Conservation (phyloP, 1,140 invertebrate genomes). For the Mamestra configurata region DNA sequence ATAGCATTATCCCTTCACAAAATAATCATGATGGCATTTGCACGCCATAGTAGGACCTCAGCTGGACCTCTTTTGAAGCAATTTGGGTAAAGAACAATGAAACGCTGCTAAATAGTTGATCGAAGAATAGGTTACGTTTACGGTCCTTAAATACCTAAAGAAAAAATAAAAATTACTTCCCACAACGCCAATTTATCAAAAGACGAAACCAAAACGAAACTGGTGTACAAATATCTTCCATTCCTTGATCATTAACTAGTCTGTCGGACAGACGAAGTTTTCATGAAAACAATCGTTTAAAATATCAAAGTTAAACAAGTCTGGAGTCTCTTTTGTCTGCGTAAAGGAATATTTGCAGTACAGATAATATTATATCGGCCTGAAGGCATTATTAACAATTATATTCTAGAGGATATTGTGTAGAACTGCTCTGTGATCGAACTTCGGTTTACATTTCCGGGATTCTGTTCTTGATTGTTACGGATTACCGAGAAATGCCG, state of each 20-base stretch:
- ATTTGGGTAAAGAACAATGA: too few species aligned
- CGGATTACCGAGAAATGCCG: not conserved
- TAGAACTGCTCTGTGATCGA: not conserved
- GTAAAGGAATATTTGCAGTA: conserved; percentile 14
- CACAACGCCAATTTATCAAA: not conserved
- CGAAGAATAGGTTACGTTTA: too few species aligned
- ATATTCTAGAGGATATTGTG: not conserved
- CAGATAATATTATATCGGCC: not conserved
- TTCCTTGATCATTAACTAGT: conserved; percentile 16
- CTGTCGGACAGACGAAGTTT: not conserved
- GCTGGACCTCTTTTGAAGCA: too few species aligned
- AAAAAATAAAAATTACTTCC: not conserved
- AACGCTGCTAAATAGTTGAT: too few species aligned
- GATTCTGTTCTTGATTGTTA: not conserved
- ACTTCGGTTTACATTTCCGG: not conserved
- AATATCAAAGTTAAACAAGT: conserved; percentile 45
- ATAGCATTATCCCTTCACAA: too few species aligned
- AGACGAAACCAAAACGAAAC: too few species aligned
- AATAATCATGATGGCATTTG: too few species aligned
- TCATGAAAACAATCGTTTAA: conserved; percentile 41
- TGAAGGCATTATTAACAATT: not conserved
- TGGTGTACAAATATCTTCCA: not conserved
- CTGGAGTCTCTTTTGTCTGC: not conserved
- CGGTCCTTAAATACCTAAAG: not conserved
- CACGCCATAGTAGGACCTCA: too few species aligned